Evolutionary conservation across 2,797 vertebrate genomes (phyloP).

Genomic region (Micropoecilia bifurca): DNA sequence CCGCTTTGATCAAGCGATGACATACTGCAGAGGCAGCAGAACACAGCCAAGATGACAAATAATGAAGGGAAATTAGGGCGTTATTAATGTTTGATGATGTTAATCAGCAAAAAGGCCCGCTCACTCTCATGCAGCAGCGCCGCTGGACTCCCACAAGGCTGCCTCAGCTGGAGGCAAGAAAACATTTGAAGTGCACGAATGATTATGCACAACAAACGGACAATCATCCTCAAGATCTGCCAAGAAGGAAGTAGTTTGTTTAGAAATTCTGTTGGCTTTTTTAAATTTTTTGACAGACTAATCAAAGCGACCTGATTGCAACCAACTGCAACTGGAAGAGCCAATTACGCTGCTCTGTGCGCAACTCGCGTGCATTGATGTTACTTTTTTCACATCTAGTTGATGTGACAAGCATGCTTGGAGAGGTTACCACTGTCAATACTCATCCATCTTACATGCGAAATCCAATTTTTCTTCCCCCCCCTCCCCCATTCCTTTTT

Average conservation of each 20-base stretch:
- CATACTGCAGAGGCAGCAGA: slow-evolving; percentile 64
- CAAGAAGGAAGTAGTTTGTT: slow-evolving; percentile 33
- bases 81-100: slow-evolving; percentile 70
- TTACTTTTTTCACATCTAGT: slow-evolving; percentile 48
- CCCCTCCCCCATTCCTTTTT: rapidly evolving
- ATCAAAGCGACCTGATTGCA: slow-evolving; percentile 37
- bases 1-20: slow-evolving; percentile 71
- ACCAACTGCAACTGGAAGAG: slow-evolving; percentile 15
- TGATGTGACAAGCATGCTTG: slow-evolving; percentile 49
- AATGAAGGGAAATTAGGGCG: slow-evolving; percentile 76
- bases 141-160: slow-evolving; percentile 47
- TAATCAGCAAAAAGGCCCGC: slow-evolving; percentile 59
- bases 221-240: slow-evolving; percentile 4
- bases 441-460: slow-evolving; percentile 33
- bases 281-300: slow-evolving; percentile 32
- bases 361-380: slow-evolving; percentile 28
- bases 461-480: slow-evolving; percentile 59
- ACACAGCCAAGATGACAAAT: slow-evolving; percentile 53
- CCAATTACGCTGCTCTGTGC: slow-evolving; percentile 39
- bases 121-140: slow-evolving; percentile 43
- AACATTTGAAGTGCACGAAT: slow-evolving; percentile 64
- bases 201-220: slow-evolving; percentile 38
- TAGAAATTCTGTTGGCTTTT: slow-evolving; percentile 22
- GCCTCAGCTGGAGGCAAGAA: slow-evolving; percentile 63
- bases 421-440: slow-evolving; percentile 32